These are phyloP conservation scores for Equus przewalskii DNA, from an alignment of 2,113 vertebrate genomes.

Conservation along the genomic window DNA sequence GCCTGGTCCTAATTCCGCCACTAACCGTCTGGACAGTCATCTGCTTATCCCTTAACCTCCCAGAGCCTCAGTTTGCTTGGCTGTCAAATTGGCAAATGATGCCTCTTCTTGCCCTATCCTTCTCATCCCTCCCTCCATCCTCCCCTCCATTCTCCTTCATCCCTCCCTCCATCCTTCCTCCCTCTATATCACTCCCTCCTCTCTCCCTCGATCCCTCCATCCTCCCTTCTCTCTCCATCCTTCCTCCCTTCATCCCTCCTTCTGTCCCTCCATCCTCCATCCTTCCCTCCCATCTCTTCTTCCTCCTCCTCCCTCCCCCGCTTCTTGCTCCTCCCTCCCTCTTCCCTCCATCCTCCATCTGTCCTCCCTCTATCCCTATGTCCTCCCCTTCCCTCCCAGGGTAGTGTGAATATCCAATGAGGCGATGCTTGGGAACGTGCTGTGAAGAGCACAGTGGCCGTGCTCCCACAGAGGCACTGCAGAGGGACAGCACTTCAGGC, in stretches of 20 bases:
- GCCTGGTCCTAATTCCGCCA: not conserved
- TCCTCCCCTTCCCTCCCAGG: not conserved
- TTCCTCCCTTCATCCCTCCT: not conserved
- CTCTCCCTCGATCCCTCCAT: too few species aligned
- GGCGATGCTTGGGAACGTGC: not conserved
- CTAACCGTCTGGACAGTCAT: not conserved
- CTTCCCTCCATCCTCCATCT: not conserved
- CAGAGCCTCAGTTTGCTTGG: not conserved
- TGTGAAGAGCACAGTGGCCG: not conserved
- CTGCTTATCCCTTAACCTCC: not conserved
- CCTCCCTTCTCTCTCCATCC: too few species aligned
- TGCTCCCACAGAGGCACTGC: not conserved
- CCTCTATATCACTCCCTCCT: too few species aligned
- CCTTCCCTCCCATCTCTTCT: not conserved
- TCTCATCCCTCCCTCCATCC: not conserved
- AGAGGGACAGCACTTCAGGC: not conserved
- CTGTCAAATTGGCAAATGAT: not conserved
- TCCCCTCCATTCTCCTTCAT: too few species aligned
- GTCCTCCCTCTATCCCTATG: not conserved
- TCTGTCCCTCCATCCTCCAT: not conserved
- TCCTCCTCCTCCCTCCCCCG: not conserved
- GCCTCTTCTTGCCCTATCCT: accelerated
- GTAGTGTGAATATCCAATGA: accelerated
- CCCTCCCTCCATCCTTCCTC: too few species aligned
- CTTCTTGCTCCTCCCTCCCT: too few species aligned